Percentiles rank a stretch among this genome's conserved stretches.
phyloP scores from a whole-genome alignment of 2,888 invertebrate species.

The Myopa testacea region DNA sequence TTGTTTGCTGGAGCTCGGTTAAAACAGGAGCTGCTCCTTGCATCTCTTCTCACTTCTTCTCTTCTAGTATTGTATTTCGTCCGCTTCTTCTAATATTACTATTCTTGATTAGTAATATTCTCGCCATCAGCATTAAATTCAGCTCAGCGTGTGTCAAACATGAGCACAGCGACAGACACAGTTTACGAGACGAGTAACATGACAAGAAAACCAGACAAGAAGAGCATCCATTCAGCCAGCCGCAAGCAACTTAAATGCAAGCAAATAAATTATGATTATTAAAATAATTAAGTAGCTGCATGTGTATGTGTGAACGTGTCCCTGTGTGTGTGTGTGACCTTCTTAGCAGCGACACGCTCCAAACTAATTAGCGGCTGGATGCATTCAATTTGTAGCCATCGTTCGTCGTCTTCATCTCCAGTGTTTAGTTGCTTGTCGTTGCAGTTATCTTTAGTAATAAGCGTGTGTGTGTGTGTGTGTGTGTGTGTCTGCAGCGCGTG shows the following conservation, averaged over 20 bases:
- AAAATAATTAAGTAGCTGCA: not conserved
- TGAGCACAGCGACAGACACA: not conserved
- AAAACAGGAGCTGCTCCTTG: too few relatives aligned
- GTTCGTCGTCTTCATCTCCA: not conserved
- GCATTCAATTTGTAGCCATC: slow-evolving; percentile 4
- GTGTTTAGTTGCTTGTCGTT: not conserved
- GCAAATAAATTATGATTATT: slow-evolving; percentile 2
- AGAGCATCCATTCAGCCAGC: not conserved
- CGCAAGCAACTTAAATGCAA: not conserved
- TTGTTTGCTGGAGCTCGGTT: too few relatives aligned
- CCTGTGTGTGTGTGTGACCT: not conserved
- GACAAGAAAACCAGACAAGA: not conserved
- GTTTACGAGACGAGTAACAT: not conserved
- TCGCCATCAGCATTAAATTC: not conserved
- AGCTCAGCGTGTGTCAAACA: not conserved
- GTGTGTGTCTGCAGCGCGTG: not conserved
- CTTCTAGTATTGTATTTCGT: too few relatives aligned
- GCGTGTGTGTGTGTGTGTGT: not conserved
- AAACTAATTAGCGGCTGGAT: slow-evolving; percentile 8
- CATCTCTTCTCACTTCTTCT: too few relatives aligned
- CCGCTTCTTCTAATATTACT: too few relatives aligned
- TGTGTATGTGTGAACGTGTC: not conserved
- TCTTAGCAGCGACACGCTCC: slow-evolving; percentile 2
- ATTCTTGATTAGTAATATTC: too few relatives aligned
- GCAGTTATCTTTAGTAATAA: not conserved